These are phyloP conservation scores for Bellardia pandia DNA, from an alignment of 2,888 invertebrate species.

Conservation along the genomic window DNA sequence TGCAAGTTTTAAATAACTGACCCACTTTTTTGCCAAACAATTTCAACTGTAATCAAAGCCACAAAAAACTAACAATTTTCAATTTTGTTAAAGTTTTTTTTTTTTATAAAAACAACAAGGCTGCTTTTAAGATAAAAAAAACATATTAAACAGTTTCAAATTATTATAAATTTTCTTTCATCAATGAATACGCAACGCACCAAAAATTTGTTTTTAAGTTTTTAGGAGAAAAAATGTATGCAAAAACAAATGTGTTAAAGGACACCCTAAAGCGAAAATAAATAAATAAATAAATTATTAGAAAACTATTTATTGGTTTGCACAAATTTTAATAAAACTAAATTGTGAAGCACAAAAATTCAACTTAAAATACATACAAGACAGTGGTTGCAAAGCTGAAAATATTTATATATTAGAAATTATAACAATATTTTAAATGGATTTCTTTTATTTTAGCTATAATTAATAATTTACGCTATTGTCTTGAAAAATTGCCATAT, in stretches of 20 bases:
- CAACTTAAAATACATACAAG: no score
- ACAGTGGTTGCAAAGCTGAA: no score
- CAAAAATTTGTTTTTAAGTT: background rate
- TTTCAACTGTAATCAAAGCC: constrained; percentile 37
- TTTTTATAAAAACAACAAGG: background rate
- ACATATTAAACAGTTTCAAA: constrained; percentile 19
- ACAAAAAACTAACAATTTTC: background rate
- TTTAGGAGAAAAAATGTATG: background rate
- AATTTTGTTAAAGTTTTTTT: constrained; percentile 19
- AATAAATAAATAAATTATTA: constrained; percentile 15
- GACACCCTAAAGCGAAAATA: constrained; percentile 41
- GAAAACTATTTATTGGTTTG: background rate
- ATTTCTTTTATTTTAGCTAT: no score
- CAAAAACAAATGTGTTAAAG: background rate
- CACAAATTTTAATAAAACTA: no score
- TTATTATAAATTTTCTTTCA: constrained; percentile 10
- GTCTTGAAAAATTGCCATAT: no score
- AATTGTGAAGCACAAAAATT: no score
- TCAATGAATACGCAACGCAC: background rate
- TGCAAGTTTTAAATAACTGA: constrained; percentile 49
- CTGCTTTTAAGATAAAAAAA: background rate
- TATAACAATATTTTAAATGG: no score
- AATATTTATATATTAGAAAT: no score
- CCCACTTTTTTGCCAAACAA: constrained; percentile 38
- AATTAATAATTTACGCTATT: no score